Base-by-base conservation (phyloP, 2,888 invertebrate genomes). In the Monoplex corrugatus region DNA sequence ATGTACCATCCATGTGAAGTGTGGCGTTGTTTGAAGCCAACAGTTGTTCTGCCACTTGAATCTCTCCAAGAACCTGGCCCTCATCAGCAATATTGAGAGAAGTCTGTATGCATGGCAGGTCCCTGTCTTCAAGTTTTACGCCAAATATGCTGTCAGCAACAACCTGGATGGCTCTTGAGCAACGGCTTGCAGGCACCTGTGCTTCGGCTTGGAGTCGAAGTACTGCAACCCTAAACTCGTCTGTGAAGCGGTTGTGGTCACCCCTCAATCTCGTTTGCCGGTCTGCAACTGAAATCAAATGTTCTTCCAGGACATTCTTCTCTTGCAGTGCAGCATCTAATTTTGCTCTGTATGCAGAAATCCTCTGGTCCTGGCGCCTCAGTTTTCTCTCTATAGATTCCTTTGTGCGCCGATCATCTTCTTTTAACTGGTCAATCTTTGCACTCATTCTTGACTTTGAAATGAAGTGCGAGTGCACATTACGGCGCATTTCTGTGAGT, bases 31-130 rank as follows among this genome's bases (percentile, higher is more conserved):
- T 40, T 13, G 82, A 10, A 19, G n/a, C n/a, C 75, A 75, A n/a
- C 75, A 75, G 16, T 28, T 75, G 32, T 75, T 75, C 75, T 75
- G 75, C 38, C 38, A 16, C 82, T 40, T 82, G 40, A 38, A 40
- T 40, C n/a, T 2, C 38, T 82, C 1, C 35, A 10, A 82, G 38
- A 40, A 82, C 82, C 13, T 82, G 82, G 8, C 82, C 82, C 43
- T 82, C 8, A 38, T 82, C 82, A 82, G 82, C 82, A 82, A 6
- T 43, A n/a, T 82, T 82, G 35, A 82, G 28, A 13, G 38, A 10
- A 82, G 82, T 82, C 82, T 82, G 82, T 43, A 1, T n/a, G 43
- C 82, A 82, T 10, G 82, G 82, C 28, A 82, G 82, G 2, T 5
- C 82, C 43, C 38, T 82, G 82, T 35, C 35, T 10, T 28, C 28